These are phyloP conservation scores for Melierax canorus DNA, from an alignment of 2,113 vertebrate genomes.

Conservation along the genomic window DNA sequence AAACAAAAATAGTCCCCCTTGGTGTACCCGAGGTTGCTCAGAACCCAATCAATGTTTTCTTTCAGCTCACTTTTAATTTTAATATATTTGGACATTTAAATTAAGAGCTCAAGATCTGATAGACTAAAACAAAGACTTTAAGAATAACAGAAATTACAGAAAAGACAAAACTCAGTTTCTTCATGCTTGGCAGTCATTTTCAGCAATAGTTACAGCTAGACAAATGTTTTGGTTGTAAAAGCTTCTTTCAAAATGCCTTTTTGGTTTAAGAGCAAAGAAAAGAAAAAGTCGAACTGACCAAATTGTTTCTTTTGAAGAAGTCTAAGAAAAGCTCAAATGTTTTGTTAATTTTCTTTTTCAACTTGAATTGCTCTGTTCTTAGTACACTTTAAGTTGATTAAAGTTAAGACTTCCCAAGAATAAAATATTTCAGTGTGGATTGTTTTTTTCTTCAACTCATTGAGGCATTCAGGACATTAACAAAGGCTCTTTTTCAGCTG, in stretches of 20 bases:
- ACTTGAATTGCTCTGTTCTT: neutral
- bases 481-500: conserved; percentile 45
- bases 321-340: neutral
- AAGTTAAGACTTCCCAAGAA: conserved; percentile 38
- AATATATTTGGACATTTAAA: neutral
- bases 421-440: conserved; percentile 28
- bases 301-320: conserved; percentile 21
- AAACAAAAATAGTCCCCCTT: neutral
- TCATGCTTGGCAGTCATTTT: neutral
- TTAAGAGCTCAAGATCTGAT: neutral
- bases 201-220: conserved; percentile 2
- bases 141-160: conserved; percentile 16
- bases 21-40: neutral
- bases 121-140: neutral
- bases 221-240: conserved; percentile 46
- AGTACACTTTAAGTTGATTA: conserved; percentile 28
- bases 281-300: neutral
- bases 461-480: conserved; percentile 39
- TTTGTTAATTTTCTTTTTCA: conserved; percentile 39
- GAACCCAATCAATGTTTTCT: neutral
- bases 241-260: neutral
- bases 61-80: neutral
- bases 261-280: conserved; percentile 7
- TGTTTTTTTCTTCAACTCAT: neutral
- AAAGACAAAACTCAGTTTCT: conserved; percentile 25